Base-by-base conservation (phyloP, 1,140 invertebrate species). In the Eupeodes corollae region DNA sequence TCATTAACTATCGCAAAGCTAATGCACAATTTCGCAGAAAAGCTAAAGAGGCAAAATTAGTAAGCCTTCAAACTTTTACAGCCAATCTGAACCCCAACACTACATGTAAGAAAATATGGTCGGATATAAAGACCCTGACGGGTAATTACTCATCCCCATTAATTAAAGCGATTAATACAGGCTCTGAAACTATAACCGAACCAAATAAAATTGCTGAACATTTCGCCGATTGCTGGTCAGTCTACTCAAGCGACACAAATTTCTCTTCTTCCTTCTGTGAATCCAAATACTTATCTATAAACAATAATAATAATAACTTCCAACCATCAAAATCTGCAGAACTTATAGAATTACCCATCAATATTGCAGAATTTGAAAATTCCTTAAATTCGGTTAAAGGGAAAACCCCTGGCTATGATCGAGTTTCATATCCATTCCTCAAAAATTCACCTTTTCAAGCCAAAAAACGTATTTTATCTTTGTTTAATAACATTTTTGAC, bases 51-150 rank as follows among this genome's bases (percentile, higher is more conserved):
- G 11, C 49, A 31, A 38, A 51, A 21, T 31, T 41, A 14, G 31
- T 37, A 37, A 38, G 39, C 37, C 26, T 48, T 34, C 9, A 33
- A 16, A 39, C 18, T 18, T 44, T 51, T n/a, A 51, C 41, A 43
- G 31, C 11, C 26, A 37, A 19, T 2, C 31, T 48, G 12, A 16
- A 26, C 2, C 40, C 30, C 14, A 9, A 12, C 14, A 13, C 30
- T 11, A 33, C 14, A 16, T 30, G 41, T 11, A 44, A 48, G 40
- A 15, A 51, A 48, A 26, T 51, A 14, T 51, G 50, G 37, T 13
- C 35, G n/a, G 46, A 51, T n/a, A 51, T 51, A n/a, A 48, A 44
- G 26, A 42, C 30, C 6, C 21, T 48, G n/a, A 35, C 37, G 14
- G 50, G 46, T 32, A 12, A 41, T n/a, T 40, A 45, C 35, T 12